Base-by-base conservation (phyloP, 2,888 invertebrate species). In the Mallateleia sp. region DNA sequence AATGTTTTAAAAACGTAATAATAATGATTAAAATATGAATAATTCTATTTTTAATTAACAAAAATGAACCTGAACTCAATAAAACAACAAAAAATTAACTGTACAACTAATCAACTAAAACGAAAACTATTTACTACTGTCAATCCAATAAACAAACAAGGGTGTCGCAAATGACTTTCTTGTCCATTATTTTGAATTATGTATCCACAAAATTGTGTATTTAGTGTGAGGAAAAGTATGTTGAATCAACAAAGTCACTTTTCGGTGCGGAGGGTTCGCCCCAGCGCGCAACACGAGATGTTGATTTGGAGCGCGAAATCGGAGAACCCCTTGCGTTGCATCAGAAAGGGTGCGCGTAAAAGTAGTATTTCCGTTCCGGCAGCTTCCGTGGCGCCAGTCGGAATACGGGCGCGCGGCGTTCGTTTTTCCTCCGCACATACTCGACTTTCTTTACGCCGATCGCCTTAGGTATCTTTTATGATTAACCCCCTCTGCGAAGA, bases 301-400 rank as follows among this genome's bases (percentile, higher is more conserved):
- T 91, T 92, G 93, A 93, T 93, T 93, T 90, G 88, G 90, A 92
- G 91, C 90, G 88, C 77, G 86, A 90, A 90, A 91, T 87, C 88
- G 85, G 86, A 83, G 82, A 81, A 92, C 89, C 88, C 85, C 80
- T 74, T 72, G 38, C 77, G 38, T 9, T 81, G 79, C 66, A 54
- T 60, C 85, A 81, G 81, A 89, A 81, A 89, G 90, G 91, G 89
- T 87, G 92, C 91, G 92, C 91, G 92, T 93, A 93, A 94, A 94
- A 94, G 94, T 93, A 93, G 94, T 92, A 93, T 94, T 94, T 94
- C 94, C 94, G 94, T 90, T 93, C 88, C 90, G 90, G 90, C 93
- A 94, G 94, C 90, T 93, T 87, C 90, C 87, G 89, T 90, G 94
- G 94, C 94, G 94, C 94, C 94, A 90, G 87, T 58, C 69, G 62